phyloP scores from a whole-genome alignment of 1,140 invertebrate species.

The Ostrea denselamellosa region DNA sequence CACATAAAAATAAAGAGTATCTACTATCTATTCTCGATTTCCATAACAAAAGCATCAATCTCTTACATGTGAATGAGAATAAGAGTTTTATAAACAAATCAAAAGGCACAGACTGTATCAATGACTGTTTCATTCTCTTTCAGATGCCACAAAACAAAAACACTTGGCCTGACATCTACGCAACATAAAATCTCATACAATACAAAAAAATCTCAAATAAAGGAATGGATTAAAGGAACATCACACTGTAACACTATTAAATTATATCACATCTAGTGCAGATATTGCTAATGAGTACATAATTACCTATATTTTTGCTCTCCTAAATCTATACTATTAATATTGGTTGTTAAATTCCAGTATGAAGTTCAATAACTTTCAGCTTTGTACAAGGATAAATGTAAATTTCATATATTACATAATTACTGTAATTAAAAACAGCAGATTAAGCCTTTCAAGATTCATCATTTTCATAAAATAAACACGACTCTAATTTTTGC shows the following conservation, averaged over 20 bases:
- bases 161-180: neutral
- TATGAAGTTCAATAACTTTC: no score
- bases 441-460: neutral
- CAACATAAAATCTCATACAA: constrained; percentile 28
- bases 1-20: neutral
- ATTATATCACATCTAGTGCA: constrained; percentile 10
- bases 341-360: neutral
- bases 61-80: neutral
- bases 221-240: neutral
- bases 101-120: neutral
- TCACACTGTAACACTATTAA: neutral
- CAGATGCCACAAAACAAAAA: neutral
- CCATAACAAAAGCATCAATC: neutral
- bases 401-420: neutral
- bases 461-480: neutral
- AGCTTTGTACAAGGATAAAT: neutral
- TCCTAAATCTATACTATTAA: neutral
- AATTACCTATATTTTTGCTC: neutral
- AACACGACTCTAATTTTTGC: neutral
- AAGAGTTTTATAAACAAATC: neutral
- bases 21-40: neutral
- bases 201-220: neutral
- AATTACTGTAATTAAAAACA: neutral
- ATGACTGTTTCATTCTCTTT: neutral
- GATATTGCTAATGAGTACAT: neutral